Evolutionary conservation across 2,113 vertebrate species (phyloP).

Genomic region (Microcebus lehilahytsara): DNA sequence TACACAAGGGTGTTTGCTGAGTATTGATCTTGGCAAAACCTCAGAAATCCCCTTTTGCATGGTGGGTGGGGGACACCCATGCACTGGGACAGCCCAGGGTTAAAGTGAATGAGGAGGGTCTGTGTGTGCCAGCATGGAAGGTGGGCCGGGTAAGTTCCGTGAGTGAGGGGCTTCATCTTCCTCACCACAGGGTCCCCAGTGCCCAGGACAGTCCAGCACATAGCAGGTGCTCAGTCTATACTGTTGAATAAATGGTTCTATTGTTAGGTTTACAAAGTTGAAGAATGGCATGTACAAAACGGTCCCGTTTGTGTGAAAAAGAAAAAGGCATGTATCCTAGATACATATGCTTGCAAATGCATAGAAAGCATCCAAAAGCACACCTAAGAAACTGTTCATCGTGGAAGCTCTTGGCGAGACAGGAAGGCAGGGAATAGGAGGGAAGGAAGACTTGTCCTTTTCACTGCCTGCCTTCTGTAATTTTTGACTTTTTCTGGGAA

Average conservation of each 20-base stretch:
- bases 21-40: neutral
- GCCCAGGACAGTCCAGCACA: too few species aligned
- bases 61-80: neutral
- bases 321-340: neutral
- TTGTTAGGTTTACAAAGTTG: neutral
- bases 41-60: neutral
- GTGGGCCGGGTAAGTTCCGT: fast-evolving
- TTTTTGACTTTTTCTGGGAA: neutral
- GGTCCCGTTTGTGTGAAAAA: neutral
- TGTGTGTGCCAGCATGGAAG: fast-evolving
- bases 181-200: neutral
- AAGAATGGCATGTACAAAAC: neutral
- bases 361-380: neutral
- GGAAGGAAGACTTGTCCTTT: neutral
- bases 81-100: neutral
- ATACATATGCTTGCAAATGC: neutral
- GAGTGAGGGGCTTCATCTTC: neutral
- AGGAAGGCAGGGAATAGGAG: neutral
- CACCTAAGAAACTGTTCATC: neutral
- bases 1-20: neutral
- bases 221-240: neutral
- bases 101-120: neutral
- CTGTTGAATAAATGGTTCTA: neutral
- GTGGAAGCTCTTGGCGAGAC: neutral
- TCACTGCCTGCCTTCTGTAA: neutral